These are phyloP conservation scores for Hippoglossus hippoglossus DNA, from an alignment of 2,797 vertebrate species.

Conservation along the genomic window DNA sequence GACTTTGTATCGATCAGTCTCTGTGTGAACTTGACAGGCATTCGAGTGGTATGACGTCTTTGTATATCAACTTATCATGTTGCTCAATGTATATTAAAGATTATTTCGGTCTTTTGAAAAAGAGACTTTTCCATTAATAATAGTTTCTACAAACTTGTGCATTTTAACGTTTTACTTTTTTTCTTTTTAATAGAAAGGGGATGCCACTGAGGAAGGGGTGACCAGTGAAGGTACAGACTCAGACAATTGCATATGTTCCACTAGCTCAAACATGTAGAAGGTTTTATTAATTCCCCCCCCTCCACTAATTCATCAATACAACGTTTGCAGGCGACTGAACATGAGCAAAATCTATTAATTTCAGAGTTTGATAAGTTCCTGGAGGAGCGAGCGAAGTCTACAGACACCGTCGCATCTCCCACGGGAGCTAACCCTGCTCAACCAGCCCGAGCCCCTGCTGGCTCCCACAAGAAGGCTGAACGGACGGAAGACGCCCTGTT, in stretches of 20 bases:
- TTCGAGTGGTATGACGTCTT: constrained; percentile 10
- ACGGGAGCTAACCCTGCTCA: constrained; percentile 80
- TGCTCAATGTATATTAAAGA: neutral
- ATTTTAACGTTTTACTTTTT: constrained; percentile 30
- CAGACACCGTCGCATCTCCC: constrained; percentile 88
- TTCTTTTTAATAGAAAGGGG: constrained; percentile 90
- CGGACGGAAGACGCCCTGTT: constrained; percentile 95
- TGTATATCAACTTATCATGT: constrained; percentile 1
- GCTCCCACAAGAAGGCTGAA: constrained; percentile 91
- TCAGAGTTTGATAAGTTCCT: constrained; percentile 98
- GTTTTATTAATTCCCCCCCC: neutral
- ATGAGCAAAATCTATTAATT: constrained; percentile 42
- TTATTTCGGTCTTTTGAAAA: constrained; percentile 12
- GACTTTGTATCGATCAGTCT: constrained; percentile 19
- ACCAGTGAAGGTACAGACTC: constrained; percentile 93
- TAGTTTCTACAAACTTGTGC: neutral
- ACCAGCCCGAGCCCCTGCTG: constrained; percentile 68
- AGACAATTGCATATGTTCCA: neutral
- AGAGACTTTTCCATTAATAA: neutral
- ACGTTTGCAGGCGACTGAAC: neutral
- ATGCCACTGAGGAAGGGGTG: constrained; percentile 93
- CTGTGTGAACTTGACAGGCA: constrained; percentile 23
- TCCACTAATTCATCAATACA: neutral
- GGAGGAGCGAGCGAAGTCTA: constrained; percentile 94
- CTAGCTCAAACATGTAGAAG: neutral